A percentile compares a stretch with the other conserved stretches of the same genome.
These are phyloP conservation scores for Mellilla xanthometata DNA, from an alignment of 2,888 invertebrate genomes.

Conservation along the genomic window DNA sequence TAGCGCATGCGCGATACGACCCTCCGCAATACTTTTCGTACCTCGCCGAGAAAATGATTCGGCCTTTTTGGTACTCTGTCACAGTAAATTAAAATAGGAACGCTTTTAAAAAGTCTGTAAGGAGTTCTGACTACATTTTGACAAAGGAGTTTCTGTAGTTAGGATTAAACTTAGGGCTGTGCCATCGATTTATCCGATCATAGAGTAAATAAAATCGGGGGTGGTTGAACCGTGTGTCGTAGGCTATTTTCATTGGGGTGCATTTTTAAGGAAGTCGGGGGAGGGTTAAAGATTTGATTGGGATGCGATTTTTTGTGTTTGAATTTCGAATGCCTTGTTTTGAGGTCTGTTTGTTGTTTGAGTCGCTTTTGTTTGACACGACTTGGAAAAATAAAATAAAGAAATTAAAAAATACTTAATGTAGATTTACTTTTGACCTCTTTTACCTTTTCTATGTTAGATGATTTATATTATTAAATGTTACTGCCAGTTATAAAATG, in stretches of 20 bases:
- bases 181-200: constrained; percentile 69
- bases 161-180: constrained; percentile 11
- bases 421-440: no score
- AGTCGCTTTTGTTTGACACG: background rate
- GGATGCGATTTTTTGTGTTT: constrained; percentile 17
- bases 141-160: background rate
- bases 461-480: no score
- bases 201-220: constrained; percentile 61
- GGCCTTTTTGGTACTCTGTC: constrained; percentile 8
- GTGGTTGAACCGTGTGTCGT: constrained; percentile 36
- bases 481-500: no score
- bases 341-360: constrained; percentile 4
- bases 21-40: constrained; percentile 15
- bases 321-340: constrained; percentile 16
- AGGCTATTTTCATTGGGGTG: constrained; percentile 32
- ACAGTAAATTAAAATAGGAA: background rate
- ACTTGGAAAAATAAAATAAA: no score
- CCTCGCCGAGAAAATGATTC: background rate
- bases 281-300: constrained; percentile 19
- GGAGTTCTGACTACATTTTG: background rate
- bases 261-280: constrained; percentile 29
- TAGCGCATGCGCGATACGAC: constrained; percentile 63
- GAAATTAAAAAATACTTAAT: no score
- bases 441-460: no score
- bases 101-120: background rate